Evolutionary conservation across 92 coral and sea anemone species (phyloP).

Genomic region (Actinostola sp.): DNA sequence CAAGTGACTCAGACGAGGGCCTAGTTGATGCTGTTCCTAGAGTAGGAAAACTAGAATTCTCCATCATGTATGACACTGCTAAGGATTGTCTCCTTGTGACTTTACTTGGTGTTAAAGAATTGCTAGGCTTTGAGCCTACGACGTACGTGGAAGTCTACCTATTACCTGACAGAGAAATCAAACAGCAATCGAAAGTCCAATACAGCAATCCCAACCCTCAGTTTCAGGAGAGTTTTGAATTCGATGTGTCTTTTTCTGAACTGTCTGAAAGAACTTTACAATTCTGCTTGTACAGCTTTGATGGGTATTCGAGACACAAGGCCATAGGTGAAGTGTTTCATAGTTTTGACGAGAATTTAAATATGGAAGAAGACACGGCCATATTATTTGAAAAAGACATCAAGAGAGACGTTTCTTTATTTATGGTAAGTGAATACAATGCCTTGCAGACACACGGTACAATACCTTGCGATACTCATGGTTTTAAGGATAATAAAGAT

Average conservation of each 20-base stretch:
- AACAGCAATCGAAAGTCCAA: conserved; percentile 77
- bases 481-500: too few species aligned
- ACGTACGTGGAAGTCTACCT: conserved; percentile 84
- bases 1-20: conserved; percentile 80
- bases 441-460: too few species aligned
- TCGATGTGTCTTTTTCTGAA: conserved; percentile 80
- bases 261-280: conserved; percentile 90
- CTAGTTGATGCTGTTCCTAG: conserved; percentile 46
- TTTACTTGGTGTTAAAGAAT: conserved; percentile 62
- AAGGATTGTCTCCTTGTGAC: conserved; percentile 65
- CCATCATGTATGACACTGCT: conserved; percentile 71
- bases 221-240: conserved; percentile 76
- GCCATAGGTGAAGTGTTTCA: conserved; percentile 88
- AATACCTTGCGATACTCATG: too few species aligned
- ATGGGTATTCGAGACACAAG: conserved; percentile 84
- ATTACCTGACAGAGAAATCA: conserved; percentile 74
- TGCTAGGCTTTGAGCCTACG: conserved; percentile 56
- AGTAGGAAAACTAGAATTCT: conserved; percentile 80
- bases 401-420: conserved; percentile 60
- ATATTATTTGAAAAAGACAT: conserved; percentile 57
- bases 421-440: conserved; percentile 71
- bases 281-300: conserved; percentile 75
- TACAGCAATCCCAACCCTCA: conserved; percentile 77
- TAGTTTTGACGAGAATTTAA: conserved; percentile 80
- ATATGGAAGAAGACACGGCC: conserved; percentile 50